Base-by-base conservation (phyloP, 2,797 vertebrate species). In the Aotus griseimembra region DNA sequence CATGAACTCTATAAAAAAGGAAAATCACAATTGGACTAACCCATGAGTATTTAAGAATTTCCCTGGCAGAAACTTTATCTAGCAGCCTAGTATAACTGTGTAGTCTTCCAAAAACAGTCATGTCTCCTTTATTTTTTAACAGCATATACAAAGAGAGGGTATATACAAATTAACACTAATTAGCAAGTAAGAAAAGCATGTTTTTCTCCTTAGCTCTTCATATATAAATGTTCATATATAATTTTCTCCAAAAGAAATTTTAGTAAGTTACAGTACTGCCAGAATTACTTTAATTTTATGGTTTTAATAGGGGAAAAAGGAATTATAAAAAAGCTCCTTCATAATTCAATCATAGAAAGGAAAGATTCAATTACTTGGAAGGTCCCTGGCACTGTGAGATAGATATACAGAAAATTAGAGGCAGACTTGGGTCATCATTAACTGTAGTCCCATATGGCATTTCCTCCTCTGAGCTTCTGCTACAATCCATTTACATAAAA, bases 351-450 rank as follows among this genome's bases (percentile, higher is more conserved):
- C 95, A 97, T 70, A 98, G 98, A 97, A 97, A 98, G 41, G 67
- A 98, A 98, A 97, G 94, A 98, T 98, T 98, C 98, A 98, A 98
- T 98, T 98, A 98, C 98, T 94, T 93, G 90, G 86, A 96, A 98
- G 90, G 96, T 97, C 97, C 98, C 96, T 90, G 88, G 95, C 64
- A 61, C 88, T 89, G 86, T 57, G 97, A 96, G 96, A 97, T 0
- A 93, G 92, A 98, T 96, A 96, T 26, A 97, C 77, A 98, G 97
- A 90, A 98, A 98, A 97, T 79, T 33, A 98, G 83, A 98, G 93
- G 79, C 79, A 97, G 81, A 97, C 75, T 87, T 52, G 84, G 97
- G 97, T 97, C 98, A 97, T 97, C 98, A 97, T 97, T 98, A 98
- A 93, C 90, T 90, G 41, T 92, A 98, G 98, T 98, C 97, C 97